A percentile compares a stretch with the other conserved stretches of the same genome.
Evolutionary conservation across 2,113 vertebrate genomes (phyloP).

Genomic region (Odontesthes bonariensis): DNA sequence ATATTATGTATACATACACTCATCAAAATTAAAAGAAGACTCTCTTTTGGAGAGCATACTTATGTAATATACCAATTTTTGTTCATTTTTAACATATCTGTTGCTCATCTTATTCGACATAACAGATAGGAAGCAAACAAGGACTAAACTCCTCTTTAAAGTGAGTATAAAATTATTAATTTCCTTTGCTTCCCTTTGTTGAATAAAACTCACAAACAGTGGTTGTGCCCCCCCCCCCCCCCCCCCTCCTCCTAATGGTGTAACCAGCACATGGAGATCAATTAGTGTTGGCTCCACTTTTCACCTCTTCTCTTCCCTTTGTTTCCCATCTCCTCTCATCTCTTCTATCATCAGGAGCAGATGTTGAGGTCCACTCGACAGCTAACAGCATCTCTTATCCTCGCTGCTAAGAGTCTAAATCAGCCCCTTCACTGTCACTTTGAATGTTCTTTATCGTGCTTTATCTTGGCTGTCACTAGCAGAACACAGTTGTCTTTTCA

Average conservation of each 20-base stretch:
- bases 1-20: not conserved
- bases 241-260: no score
- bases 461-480: constrained; percentile 43
- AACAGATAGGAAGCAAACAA: no score
- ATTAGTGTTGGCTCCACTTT: constrained; percentile 50
- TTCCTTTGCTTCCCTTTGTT: constrained; percentile 36
- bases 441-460: constrained; percentile 58
- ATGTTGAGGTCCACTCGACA: constrained; percentile 73
- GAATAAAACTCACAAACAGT: constrained; percentile 26
- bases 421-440: constrained; percentile 63
- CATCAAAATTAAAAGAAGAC: not conserved
- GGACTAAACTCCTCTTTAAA: no score
- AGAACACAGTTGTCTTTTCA: constrained; percentile 44
- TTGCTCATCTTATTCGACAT: no score
- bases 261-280: constrained; percentile 43
- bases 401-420: constrained; percentile 59
- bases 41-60: no score
- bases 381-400: constrained; percentile 58
- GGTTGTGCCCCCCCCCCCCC: constrained; percentile 1
- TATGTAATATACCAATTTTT: no score
- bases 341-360: constrained; percentile 67
- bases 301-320: constrained; percentile 15
- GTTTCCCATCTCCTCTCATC: constrained; percentile 48
- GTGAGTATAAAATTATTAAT: no score
- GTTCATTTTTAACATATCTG: no score